Evolutionary conservation across 2,113 vertebrate genomes (phyloP).

Genomic region (Nothocercus nigrocapillus): DNA sequence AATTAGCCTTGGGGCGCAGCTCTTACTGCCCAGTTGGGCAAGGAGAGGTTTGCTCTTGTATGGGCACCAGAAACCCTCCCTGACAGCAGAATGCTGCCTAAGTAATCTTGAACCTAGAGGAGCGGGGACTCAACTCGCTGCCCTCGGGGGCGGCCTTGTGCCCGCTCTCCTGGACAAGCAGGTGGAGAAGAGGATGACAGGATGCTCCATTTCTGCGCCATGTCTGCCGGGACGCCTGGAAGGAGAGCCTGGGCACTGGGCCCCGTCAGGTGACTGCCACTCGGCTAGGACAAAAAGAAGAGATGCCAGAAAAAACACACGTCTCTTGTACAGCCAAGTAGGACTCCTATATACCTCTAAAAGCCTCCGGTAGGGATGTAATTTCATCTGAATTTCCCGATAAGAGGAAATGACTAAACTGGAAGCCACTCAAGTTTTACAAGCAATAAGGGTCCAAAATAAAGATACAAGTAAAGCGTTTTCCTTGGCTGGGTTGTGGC

Average conservation of each 20-base stretch:
- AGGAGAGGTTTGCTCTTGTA: neutral
- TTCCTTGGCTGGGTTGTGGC: neutral
- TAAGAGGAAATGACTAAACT: slow-evolving; percentile 66
- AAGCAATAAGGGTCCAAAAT: neutral
- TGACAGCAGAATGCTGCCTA: neutral
- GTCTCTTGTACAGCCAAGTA: neutral
- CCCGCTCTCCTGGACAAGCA: neutral
- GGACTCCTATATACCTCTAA: slow-evolving; percentile 19
- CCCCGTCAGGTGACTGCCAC: neutral
- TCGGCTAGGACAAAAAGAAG: neutral
- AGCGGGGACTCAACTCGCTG: rapidly evolving
- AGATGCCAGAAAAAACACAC: neutral
- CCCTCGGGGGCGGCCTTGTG: neutral
- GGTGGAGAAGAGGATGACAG: neutral
- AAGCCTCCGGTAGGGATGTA: slow-evolving; percentile 55
- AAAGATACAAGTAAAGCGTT: neutral
- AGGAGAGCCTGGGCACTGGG: neutral
- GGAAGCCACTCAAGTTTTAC: slow-evolving; percentile 59
- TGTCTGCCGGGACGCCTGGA: neutral
- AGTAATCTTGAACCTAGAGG: neutral
- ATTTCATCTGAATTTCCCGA: slow-evolving; percentile 67
- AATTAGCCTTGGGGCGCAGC: neutral
- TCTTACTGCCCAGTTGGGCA: neutral
- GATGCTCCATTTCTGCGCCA: neutral
- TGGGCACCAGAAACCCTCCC: neutral